Evolutionary conservation across 1,140 invertebrate genomes (phyloP).

Genomic region (Cydia fagiglandana): DNA sequence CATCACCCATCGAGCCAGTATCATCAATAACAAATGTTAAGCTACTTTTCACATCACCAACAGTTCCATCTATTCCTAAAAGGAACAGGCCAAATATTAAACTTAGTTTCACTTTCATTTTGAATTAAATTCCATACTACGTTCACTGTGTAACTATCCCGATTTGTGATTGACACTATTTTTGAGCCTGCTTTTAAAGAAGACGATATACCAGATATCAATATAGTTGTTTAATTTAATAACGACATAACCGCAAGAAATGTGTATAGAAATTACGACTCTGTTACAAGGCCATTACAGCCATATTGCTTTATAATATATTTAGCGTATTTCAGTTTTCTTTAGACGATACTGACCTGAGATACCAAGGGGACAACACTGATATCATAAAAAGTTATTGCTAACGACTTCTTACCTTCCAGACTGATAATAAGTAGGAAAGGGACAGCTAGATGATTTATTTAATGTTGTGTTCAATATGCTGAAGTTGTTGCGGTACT

Average conservation of each 20-base stretch:
- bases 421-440: background rate
- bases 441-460: background rate
- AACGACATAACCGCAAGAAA: background rate
- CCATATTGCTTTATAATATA: background rate
- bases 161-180: background rate
- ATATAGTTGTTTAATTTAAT: background rate
- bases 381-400: background rate
- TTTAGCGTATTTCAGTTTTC: background rate
- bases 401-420: background rate
- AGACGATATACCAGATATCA: background rate
- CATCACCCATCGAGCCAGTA: constrained; percentile 36
- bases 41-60: background rate
- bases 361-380: background rate
- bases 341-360: background rate
- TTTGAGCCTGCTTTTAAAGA: background rate
- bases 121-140: background rate
- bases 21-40: constrained; percentile 65
- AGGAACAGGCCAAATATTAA: background rate
- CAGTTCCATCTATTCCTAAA: background rate
- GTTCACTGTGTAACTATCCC: background rate
- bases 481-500: background rate
- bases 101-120: background rate
- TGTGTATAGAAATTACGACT: background rate
- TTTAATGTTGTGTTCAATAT: background rate
- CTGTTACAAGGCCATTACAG: background rate